Evolutionary conservation across 2,113 vertebrate genomes (phyloP).

Genomic region (Lamprologus ornatipinnis): DNA sequence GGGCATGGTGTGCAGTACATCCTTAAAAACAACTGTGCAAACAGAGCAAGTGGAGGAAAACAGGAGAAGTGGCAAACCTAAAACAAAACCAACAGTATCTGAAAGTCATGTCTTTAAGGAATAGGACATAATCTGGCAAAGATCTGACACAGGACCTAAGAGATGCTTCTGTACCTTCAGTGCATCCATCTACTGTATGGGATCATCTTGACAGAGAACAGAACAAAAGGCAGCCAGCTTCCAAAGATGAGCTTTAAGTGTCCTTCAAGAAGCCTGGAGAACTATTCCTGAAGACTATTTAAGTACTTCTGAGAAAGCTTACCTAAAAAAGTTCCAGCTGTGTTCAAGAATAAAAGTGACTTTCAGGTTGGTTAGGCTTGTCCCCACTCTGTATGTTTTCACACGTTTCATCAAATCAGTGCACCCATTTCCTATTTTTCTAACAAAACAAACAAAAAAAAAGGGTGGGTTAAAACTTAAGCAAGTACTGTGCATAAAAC

Average conservation of each 20-base stretch:
- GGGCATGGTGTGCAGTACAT: background rate
- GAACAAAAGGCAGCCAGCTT: background rate
- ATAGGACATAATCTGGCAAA: background rate
- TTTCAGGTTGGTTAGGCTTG: background rate
- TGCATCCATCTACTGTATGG: background rate
- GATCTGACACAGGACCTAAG: background rate
- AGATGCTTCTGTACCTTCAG: background rate
- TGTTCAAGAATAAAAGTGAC: background rate
- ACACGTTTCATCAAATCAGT: background rate
- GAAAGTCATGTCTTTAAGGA: background rate
- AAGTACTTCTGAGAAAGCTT: background rate
- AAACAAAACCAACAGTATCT: background rate
- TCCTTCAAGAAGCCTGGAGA: background rate
- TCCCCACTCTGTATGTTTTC: background rate
- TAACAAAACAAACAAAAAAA: background rate
- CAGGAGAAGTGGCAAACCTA: background rate
- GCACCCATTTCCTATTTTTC: background rate
- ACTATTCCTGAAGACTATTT: background rate
- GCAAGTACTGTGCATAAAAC: background rate
- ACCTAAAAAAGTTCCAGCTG: background rate
- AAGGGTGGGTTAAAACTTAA: background rate
- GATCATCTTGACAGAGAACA: background rate
- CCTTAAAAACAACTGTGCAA: background rate
- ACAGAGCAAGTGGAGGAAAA: background rate
- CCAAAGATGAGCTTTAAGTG: background rate